Evolutionary conservation across 2,888 invertebrate species (phyloP), one percentile per base, ranked within the genome.

Genomic region (Monopis laevigella): DNA sequence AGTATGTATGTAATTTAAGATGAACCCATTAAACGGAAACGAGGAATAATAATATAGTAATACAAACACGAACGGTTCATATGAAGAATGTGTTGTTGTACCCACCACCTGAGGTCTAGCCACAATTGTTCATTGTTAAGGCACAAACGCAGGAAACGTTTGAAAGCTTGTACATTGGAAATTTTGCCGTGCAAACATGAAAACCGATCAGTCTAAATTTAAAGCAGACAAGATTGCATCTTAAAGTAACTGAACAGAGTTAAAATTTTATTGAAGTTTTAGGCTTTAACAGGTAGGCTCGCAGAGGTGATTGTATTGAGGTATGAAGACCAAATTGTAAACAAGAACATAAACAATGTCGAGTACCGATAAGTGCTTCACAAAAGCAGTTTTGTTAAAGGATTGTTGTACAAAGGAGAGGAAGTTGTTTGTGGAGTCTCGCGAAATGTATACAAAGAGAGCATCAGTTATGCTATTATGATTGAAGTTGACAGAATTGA

Each of bases 71-170:
- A 24, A 24, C 24, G 8, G 24, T 5, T 7, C 24, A 5, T 24
- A 24, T 24, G 8, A 24, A 27, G n/a, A n/a, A 27, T 27, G 12
- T 11, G 29, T 29, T 29, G 17, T 16, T n/a, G 14, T 17, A 14
- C 7, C 16, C 32, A 2, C 17, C 29, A 29, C 29, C 13, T 29
- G 29, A 14, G 29, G 29, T 17, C 32, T 32, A 16, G 17, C 17
- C 10, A 13, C 36, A 73, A 74, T 66, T 51, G 68, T 60, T 73
- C 61, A 77, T 80, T 78, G 77, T 80, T 72, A 55, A 57, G 50
- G 59, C 67, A 74, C 75, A 77, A 75, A 74, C 65, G 67, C 74
- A 77, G 80, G 80, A 80, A 78, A 78, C 74, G n/a, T n/a, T n/a
- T n/a, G n/a, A n/a, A n/a, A n/a, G n/a, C n/a, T n/a, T 67, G 18